Percentiles rank a stretch among this genome's conserved stretches.
Conservation (phyloP, 1,140 invertebrate species). For the Ips nitidus region DNA sequence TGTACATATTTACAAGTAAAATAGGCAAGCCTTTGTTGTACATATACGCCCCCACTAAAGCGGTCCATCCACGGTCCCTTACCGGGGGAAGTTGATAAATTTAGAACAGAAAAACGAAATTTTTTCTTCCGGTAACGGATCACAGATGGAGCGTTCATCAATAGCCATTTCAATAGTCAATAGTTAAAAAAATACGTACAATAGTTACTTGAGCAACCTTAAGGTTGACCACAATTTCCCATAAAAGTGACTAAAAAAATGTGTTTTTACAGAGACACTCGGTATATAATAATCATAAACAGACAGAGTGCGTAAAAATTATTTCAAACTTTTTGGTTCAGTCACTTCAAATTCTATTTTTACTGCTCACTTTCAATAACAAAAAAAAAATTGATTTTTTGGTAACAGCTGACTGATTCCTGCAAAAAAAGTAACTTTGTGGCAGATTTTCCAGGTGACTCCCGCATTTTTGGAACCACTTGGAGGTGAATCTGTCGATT, state of each 20-base stretch:
- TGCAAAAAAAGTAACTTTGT: constrained; percentile 35
- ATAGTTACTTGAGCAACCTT: constrained; percentile 41
- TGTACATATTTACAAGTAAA: constrained; percentile 32
- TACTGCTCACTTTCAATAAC: background rate
- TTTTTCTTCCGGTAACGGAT: background rate
- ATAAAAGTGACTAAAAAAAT: constrained; percentile 47
- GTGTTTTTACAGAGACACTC: constrained; percentile 40
- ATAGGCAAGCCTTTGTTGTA: constrained; percentile 40
- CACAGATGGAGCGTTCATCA: constrained; percentile 16
- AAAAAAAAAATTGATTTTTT: constrained; percentile 10
- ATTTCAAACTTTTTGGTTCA: constrained; percentile 28
- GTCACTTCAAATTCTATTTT: constrained; percentile 33
- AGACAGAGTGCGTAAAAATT: constrained; percentile 28
- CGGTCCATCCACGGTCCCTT: background rate
- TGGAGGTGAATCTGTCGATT: constrained; percentile 39
- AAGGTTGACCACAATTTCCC: constrained; percentile 47
- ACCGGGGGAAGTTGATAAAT: background rate
- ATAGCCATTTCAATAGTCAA: constrained; percentile 47
- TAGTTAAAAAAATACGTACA: constrained; percentile 47
- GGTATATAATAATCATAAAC: constrained; percentile 33
- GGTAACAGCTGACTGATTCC: constrained; percentile 23
- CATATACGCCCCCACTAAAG: constrained; percentile 34
- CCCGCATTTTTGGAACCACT: background rate
- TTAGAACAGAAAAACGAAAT: background rate
- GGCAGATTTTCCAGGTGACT: constrained; percentile 38